phyloP scores from a whole-genome alignment of 2,113 vertebrate genomes.

The Potamarius usumacintae region DNA sequence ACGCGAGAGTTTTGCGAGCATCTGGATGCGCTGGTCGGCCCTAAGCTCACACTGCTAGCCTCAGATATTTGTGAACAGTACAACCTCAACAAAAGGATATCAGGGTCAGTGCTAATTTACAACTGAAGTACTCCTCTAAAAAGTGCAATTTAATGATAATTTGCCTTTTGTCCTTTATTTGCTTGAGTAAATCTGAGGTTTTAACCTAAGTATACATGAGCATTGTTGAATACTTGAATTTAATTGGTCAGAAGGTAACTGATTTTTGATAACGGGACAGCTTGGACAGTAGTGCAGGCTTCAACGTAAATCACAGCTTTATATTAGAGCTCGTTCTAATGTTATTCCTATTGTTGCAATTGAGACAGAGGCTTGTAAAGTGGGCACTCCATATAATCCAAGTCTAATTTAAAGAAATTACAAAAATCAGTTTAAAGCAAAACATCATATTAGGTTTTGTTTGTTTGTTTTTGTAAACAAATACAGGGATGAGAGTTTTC shows the following conservation, averaged over 20 bases:
- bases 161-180: not conserved
- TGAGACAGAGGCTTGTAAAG: not conserved
- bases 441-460: not conserved
- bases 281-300: not conserved
- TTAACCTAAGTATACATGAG: not conserved
- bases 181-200: not conserved
- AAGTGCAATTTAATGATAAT: not conserved
- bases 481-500: too few relatives aligned
- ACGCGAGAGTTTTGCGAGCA: conserved; percentile 91
- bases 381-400: not conserved
- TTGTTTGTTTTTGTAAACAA: not conserved
- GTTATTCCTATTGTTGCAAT: not conserved
- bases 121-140: not conserved
- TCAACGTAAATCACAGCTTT: not conserved
- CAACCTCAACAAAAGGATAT: conserved; percentile 91
- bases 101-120: conserved; percentile 79
- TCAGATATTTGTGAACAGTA: conserved; percentile 98
- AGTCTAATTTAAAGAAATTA: not conserved
- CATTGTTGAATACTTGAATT: not conserved
- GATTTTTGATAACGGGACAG: not conserved
- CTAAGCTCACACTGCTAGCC: conserved; percentile 93
- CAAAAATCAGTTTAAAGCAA: not conserved
- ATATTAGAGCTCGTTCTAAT: not conserved
- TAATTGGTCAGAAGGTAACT: not conserved
- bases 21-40: conserved; percentile 90